Base-by-base conservation (phyloP, 2,797 vertebrate species). In the Protonibea diacanthus region DNA sequence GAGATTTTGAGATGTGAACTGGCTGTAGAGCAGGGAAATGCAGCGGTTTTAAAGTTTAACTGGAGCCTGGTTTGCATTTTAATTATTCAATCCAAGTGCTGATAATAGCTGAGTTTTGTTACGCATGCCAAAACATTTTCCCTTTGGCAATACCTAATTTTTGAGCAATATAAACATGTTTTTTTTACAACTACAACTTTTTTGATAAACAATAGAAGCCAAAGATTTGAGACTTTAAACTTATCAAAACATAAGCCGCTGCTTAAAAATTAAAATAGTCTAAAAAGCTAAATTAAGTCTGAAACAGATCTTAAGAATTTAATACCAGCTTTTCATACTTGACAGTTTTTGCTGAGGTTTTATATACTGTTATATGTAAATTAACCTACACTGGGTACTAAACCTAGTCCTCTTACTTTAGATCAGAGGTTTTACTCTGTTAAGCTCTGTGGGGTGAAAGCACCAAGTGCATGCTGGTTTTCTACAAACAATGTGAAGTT, bases 1-100 rank as follows among this genome's bases (percentile, higher is more conserved):
- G 23, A 67, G 55, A 73, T 60, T 62, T 15, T 52, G 47, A 55
- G 67, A 47, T 68, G 27, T 70, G 49, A 76, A 47, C 13, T 0
- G n/a, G 29, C 68, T 63, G 18, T 59, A 29, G 14, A 58, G 66
- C 42, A 51, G 18, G 5, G 12, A 5, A 48, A 15, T 55, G 33
- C 21, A 42, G 56, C 13, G 29, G 10, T 47, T 57, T 33, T 12
- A 52, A 53, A 11, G 9, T 76, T 73, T 57, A 38, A 38, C 2
- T 9, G 8, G 8, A 38, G 33, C 33, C 33, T 38, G 33, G 33
- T 38, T 38, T 38, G 33, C 33, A 38, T 38, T 38, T 38, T 38
- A 38, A 40, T 25, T 33, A 14, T 17, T 40, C 25, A n/a, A 33
- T 29, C 21, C 20, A 60, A 56, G 29, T 11, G 20, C 21, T 49